These are phyloP conservation scores for Ophion obscuratus DNA, from an alignment of 2,888 invertebrate genomes.

Conservation along the genomic window DNA sequence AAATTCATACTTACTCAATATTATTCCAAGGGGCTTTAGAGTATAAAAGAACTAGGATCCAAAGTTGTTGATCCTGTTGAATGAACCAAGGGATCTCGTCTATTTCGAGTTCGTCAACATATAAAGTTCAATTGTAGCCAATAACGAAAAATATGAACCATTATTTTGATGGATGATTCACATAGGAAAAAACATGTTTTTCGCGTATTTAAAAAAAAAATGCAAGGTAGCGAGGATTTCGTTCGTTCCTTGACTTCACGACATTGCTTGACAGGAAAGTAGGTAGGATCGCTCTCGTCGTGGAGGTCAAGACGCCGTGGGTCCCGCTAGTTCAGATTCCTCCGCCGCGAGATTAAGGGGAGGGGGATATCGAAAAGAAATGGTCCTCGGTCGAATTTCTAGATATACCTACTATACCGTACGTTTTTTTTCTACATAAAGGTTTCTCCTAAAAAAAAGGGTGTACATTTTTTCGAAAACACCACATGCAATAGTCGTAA, in stretches of 20 bases:
- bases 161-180: neutral
- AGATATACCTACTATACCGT: constrained; percentile 7
- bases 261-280: constrained; percentile 61
- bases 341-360: constrained; percentile 45
- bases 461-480: neutral
- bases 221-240: constrained; percentile 1
- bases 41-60: too few relatives aligned
- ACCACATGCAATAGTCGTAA: neutral
- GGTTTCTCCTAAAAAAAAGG: neutral
- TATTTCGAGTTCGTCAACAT: too few relatives aligned
- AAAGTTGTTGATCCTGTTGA: too few relatives aligned
- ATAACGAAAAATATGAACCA: neutral
- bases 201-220: neutral
- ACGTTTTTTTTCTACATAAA: neutral
- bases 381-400: constrained; percentile 51
- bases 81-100: too few relatives aligned
- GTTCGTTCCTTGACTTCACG: constrained; percentile 17
- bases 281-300: constrained; percentile 57
- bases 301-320: constrained; percentile 63
- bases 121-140: too few relatives aligned
- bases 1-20: too few relatives aligned
- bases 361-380: constrained; percentile 39
- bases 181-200: neutral
- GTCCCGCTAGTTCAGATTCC: constrained; percentile 67
- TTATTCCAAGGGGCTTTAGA: too few relatives aligned